Percentiles rank a stretch among this genome's conserved stretches.
These are phyloP conservation scores for Apeira syringaria DNA, from an alignment of 2,888 invertebrate genomes.

Conservation along the genomic window DNA sequence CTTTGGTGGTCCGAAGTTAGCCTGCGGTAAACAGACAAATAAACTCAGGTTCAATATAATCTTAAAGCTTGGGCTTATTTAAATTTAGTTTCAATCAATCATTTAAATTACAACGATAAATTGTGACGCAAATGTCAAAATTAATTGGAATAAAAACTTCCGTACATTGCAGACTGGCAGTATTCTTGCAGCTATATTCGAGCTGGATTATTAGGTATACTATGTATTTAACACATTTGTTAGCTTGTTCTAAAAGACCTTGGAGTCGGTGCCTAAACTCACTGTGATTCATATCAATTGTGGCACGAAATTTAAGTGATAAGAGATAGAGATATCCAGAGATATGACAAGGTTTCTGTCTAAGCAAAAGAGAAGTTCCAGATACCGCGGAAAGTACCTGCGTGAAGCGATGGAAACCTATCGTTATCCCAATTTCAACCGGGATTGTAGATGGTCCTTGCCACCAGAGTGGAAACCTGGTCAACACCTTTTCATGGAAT, in stretches of 20 bases:
- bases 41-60: too few relatives aligned
- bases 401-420: too few relatives aligned
- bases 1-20: too few relatives aligned
- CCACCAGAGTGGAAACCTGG: too few relatives aligned
- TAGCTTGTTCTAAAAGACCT: slow-evolving; percentile 37
- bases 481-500: too few relatives aligned
- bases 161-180: slow-evolving; percentile 3
- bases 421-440: too few relatives aligned
- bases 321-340: too few relatives aligned
- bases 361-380: too few relatives aligned
- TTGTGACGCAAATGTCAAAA: slow-evolving; percentile 5
- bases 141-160: slow-evolving; percentile 1
- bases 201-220: not conserved
- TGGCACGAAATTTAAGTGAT: slow-evolving; percentile 3
- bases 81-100: slow-evolving; percentile 3
- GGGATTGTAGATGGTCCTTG: too few relatives aligned
- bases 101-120: not conserved
- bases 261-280: slow-evolving; percentile 47
- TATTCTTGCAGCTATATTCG: not conserved
- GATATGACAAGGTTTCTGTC: too few relatives aligned
- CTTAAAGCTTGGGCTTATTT: not conserved
- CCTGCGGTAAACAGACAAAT: too few relatives aligned
- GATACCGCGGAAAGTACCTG: too few relatives aligned
- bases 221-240: not conserved
- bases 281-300: slow-evolving; percentile 47